Conservation (phyloP, 2,113 vertebrate species). For the Meles meles region DNA sequence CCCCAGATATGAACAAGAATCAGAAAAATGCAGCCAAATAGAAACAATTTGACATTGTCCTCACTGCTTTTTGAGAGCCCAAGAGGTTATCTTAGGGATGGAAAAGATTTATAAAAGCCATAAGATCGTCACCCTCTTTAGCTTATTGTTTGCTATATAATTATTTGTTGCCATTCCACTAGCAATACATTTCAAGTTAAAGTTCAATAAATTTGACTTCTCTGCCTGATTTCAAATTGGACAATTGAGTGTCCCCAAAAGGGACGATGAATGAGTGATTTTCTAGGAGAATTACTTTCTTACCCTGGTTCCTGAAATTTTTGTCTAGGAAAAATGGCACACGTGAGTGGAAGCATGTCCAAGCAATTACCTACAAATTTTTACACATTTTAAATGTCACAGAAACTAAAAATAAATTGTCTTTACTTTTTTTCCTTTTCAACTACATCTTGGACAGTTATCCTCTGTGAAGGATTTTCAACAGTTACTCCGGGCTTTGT, state of each 20-base stretch:
- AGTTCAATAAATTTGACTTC: background rate
- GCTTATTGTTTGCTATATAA: background rate
- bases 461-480: background rate
- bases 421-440: conserved; percentile 39
- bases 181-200: background rate
- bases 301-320: background rate
- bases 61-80: background rate
- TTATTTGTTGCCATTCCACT: background rate
- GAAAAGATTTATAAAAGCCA: background rate
- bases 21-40: background rate
- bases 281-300: background rate
- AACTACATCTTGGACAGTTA: conserved; percentile 1
- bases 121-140: background rate
- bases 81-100: conserved; percentile 6
- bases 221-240: background rate
- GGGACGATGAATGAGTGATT: background rate
- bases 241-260: background rate
- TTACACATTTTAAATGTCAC: conserved; percentile 51
- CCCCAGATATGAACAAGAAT: conserved; percentile 2
- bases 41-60: background rate
- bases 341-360: background rate
- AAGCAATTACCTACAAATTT: conserved; percentile 21
- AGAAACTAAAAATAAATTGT: conserved; percentile 43
- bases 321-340: background rate
- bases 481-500: background rate